Conservation (phyloP, 1,140 invertebrate species). For the Archivesica marissinica region DNA sequence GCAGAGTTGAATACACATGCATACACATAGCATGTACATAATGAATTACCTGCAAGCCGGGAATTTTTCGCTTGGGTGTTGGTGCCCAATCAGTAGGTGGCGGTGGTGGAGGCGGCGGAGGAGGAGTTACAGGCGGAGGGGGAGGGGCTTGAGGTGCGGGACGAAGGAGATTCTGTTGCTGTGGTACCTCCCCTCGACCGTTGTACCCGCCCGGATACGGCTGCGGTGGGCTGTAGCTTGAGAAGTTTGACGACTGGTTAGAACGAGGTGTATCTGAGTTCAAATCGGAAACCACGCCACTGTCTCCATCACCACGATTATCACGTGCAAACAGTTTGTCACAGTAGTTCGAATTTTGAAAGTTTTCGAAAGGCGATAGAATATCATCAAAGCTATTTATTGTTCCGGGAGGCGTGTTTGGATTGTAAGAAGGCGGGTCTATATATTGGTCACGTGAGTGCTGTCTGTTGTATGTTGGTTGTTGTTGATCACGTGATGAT, state of each 20-base stretch:
- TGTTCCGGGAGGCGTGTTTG: conserved; percentile 54
- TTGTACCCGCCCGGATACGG: conserved; percentile 41
- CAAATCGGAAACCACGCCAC: conserved; percentile 60
- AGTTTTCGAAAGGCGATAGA: conserved; percentile 73
- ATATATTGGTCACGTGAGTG: conserved; percentile 40
- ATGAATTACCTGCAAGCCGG: conserved; percentile 26
- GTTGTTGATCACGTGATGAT: conserved; percentile 30
- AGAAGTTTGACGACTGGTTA: conserved; percentile 54
- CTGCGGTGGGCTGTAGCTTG: conserved; percentile 51
- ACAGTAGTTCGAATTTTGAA: conserved; percentile 71
- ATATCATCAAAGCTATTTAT: conserved; percentile 73
- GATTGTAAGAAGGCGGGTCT: conserved; percentile 42
- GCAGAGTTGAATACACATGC: no score
- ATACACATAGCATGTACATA: no score
- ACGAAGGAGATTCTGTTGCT: conserved; percentile 60
- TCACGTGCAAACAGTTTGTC: conserved; percentile 64
- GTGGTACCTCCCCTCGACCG: conserved; percentile 59
- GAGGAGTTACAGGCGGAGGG: conserved; percentile 72
- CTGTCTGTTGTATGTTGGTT: conserved; percentile 31
- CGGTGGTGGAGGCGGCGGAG: conserved; percentile 71
- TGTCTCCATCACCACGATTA: conserved; percentile 56
- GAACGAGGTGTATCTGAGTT: conserved; percentile 63
- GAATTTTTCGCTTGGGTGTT: conserved; percentile 31
- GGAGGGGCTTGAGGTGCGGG: conserved; percentile 74
- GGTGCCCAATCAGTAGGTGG: conserved; percentile 53